Evolutionary conservation across 2,113 vertebrate genomes (phyloP).

Genomic region (Rhodinocichla rosea): DNA sequence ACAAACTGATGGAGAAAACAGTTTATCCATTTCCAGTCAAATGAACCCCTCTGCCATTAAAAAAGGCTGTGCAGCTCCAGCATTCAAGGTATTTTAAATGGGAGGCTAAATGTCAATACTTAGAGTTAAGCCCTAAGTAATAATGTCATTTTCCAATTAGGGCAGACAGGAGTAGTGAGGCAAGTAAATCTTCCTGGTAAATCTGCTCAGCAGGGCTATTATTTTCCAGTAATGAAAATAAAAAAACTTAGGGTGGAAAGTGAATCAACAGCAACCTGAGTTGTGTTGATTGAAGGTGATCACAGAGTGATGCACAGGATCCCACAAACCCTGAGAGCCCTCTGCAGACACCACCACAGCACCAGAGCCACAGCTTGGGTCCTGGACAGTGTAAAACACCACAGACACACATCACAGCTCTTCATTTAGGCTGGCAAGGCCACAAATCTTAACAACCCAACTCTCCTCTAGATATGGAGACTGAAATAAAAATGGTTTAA

Average conservation of each 20-base stretch:
- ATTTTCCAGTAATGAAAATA: neutral
- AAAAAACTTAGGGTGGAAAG: neutral
- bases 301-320: rapidly evolving
- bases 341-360: neutral
- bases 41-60: neutral
- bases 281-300: rapidly evolving
- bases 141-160: neutral
- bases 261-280: neutral
- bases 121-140: neutral
- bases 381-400: rapidly evolving
- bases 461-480: neutral
- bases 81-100: neutral
- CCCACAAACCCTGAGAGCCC: neutral
- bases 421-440: neutral
- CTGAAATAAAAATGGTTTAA: neutral
- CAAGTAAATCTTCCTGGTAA: neutral
- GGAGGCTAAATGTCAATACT: neutral
- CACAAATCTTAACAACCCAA: neutral
- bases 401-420: neutral
- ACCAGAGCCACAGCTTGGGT: rapidly evolving
- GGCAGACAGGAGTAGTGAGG: neutral
- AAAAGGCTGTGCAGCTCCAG: neutral
- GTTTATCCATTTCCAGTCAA: constrained; percentile 7
- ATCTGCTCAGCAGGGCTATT: neutral
- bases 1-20: neutral